Conservation (phyloP, 2,888 invertebrate species). For the Alitta virens region DNA sequence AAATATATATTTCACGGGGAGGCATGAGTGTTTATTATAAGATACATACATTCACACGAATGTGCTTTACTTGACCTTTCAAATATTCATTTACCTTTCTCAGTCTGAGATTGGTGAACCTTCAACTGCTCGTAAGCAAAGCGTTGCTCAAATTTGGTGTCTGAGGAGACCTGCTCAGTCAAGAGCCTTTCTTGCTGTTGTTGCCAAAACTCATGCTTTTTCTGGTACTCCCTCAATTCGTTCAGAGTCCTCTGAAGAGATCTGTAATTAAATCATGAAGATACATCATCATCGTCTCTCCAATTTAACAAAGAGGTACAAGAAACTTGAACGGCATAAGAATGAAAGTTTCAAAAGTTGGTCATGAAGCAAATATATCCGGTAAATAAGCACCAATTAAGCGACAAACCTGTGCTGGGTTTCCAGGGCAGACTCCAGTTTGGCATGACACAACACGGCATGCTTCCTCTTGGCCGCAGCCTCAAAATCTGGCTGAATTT, state of each 20-base stretch:
- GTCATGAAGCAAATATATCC: no score
- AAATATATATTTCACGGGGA: no score
- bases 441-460: constrained; percentile 70
- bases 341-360: no score
- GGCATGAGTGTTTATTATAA: no score
- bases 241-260: constrained; percentile 65
- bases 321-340: no score
- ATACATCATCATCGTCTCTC: no score
- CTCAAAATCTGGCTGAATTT: constrained; percentile 63
- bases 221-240: constrained; percentile 67
- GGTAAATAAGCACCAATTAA: no score
- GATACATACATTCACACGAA: no score
- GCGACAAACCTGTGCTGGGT: constrained; percentile 69
- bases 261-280: constrained; percentile 50
- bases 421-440: constrained; percentile 65
- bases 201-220: constrained; percentile 65
- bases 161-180: constrained; percentile 44
- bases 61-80: no score
- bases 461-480: constrained; percentile 66
- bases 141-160: constrained; percentile 45
- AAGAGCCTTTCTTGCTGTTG: constrained; percentile 64
- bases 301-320: no score
- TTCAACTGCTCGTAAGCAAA: constrained; percentile 56
- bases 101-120: constrained; percentile 36
- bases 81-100: no score